Base-by-base conservation (phyloP, 2,888 invertebrate genomes). In the Xestoiulus laeticollis region DNA sequence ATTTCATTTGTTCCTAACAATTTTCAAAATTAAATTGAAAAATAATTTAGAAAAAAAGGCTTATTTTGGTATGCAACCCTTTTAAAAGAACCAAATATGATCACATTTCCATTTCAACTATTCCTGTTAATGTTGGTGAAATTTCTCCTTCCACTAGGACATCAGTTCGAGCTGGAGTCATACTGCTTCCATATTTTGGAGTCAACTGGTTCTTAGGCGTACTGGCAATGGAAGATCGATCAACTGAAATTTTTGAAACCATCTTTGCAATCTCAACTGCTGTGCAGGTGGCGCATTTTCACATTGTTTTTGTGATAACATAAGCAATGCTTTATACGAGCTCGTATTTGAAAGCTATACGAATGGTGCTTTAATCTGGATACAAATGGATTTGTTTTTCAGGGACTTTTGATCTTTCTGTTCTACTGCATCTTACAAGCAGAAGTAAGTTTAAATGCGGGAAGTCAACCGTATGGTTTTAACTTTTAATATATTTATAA, bases 201-300 rank as follows among this genome's bases (percentile, higher is more conserved):
- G 94, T 95, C 30, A 94, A 95, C 90, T 96, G 96, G 96, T 95
- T 95, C 90, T 94, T 95, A 92, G 95, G 95, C 0, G 95, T 95
- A 5, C 93, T 95, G 44, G 95, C 95, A 0, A 93, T 95, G 78
- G 95, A 95, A 91, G 95, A 95, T 90, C 94, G 94, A 1, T 92
- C 92, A 82, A 91, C 91, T 82, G 90, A 91, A 87, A 90, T 91
- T 88, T 91, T 92, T 88, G 91, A 92, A 87, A 89, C 90, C 44
- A 90, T 91, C 59, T 91, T 91, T 89, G 91, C 91, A 83, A 89
- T 91, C 78, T 90, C 91, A 88, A 91, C 91, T 88, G 90, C 90
- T 85, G 89, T 91, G 88, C 90, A 91, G 90, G 92, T 92, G 89
- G 91, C 22, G 91, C 90, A 87, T 48, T 86, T 86, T 48, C 8